Base-by-base conservation (phyloP, 2,113 vertebrate species). In the Mormyrus iriodes region DNA sequence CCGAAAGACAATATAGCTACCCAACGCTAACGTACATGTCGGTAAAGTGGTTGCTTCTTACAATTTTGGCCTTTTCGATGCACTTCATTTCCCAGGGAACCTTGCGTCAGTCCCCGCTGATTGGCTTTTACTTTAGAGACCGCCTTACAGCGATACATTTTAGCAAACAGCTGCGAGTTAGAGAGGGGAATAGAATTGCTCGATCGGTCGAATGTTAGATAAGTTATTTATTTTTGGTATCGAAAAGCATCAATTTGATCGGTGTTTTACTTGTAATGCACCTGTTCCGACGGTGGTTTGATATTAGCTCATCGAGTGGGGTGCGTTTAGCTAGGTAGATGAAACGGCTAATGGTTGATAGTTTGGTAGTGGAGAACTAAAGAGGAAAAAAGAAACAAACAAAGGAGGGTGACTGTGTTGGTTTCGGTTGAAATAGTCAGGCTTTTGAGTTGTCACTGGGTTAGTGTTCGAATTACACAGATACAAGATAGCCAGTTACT, bases 391-490 rank as follows among this genome's bases (percentile, higher is more conserved):
- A n/a, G 73, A 42, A 79, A 79, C 69, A 84, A 84, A 84, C 82
- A 84, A 84, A 84, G 82, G 82, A 94, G 94, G 94, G 94, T 93
- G 93, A 90, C 93, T 91, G 93, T 91, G 91, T 91, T 90, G 86
- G 83, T 85, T 91, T 90, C 13, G 61, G 42, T 19, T 27, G 27
- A 58, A 86, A 61, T 89, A 84, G 88, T 53, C 85, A 42, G 89
- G 90, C 82, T 10, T 84, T n/a, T 13, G 44, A 12, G 42, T 24
- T 42, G 21, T 48, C 3, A 24, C 3, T n/a, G 15, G 42, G 15
- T 48, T 10, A 48, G 35, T 84, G 39, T 39, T 84, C 17, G 17
- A 39, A 0, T 79, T 19, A 39, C 35, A 39, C 35, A 6, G 35
- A 35, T 5, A 42, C 31, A 1, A 5, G 13, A 42, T 6, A 42